Evolutionary conservation across 2,797 vertebrate species (phyloP).

Genomic region (Craterocephalus amniculus): DNA sequence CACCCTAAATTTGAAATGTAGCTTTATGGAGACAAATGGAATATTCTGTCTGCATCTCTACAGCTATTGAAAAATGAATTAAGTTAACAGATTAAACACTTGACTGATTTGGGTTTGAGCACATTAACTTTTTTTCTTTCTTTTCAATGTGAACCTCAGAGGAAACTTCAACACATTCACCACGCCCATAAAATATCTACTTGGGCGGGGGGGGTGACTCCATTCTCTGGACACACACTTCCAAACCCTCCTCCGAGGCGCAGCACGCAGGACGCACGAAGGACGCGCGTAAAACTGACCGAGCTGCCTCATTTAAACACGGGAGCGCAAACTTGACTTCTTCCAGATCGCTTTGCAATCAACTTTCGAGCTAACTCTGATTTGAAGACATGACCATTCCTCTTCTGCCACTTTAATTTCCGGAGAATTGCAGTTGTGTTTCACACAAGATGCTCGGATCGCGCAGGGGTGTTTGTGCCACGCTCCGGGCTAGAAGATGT

Average conservation of each 20-base stretch:
- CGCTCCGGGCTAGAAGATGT: slow-evolving; percentile 51
- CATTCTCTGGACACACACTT: slow-evolving; percentile 23
- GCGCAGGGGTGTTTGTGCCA: slow-evolving; percentile 25
- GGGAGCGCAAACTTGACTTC: background rate
- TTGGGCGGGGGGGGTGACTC: slow-evolving; percentile 38
- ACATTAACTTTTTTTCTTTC: background rate
- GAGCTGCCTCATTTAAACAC: background rate
- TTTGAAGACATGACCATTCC: background rate
- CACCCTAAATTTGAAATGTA: too few relatives aligned
- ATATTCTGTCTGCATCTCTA: background rate
- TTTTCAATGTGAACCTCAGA: slow-evolving; percentile 24
- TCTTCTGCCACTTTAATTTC: background rate
- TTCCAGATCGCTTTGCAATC: background rate
- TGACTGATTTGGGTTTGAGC: background rate
- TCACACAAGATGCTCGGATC: slow-evolving; percentile 45
- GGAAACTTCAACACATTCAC: slow-evolving; percentile 31
- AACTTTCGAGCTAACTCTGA: background rate
- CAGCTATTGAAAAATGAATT: too few relatives aligned
- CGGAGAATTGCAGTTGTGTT: background rate
- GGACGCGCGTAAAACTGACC: slow-evolving; percentile 40
- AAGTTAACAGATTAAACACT: background rate
- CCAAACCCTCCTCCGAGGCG: slow-evolving; percentile 48
- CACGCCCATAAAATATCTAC: slow-evolving; percentile 56
- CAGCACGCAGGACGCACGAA: slow-evolving; percentile 30
- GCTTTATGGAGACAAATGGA: too few relatives aligned